Evolutionary conservation across 1,140 invertebrate species (phyloP).

Genomic region (Luehdorfia chinensis): DNA sequence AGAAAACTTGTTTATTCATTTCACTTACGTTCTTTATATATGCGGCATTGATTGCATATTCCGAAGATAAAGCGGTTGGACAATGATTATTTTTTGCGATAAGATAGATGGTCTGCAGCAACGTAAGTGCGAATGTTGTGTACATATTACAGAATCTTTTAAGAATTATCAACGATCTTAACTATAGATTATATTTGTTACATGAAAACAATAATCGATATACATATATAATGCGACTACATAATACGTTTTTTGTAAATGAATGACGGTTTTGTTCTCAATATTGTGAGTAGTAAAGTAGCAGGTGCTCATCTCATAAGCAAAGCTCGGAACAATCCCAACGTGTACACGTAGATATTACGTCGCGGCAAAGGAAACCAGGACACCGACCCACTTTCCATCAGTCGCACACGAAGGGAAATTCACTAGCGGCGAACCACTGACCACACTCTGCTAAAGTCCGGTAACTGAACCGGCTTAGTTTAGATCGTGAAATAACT

Average conservation of each 20-base stretch:
- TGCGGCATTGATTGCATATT: background rate
- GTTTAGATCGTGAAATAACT: constrained; percentile 21
- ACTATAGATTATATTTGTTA: too few species aligned
- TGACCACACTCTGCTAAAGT: constrained; percentile 11
- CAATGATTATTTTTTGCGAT: constrained; percentile 10
- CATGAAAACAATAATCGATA: too few species aligned
- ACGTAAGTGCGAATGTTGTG: background rate
- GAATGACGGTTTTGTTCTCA: too few species aligned
- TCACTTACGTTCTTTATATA: too few species aligned
- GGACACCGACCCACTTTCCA: constrained; percentile 55
- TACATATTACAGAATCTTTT: too few species aligned
- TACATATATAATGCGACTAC: too few species aligned
- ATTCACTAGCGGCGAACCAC: constrained; percentile 30
- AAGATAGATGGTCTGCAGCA: background rate
- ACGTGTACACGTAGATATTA: constrained; percentile 7
- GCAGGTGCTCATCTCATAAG: too few species aligned
- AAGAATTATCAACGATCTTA: too few species aligned
- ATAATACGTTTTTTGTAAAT: too few species aligned
- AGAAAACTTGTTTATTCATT: constrained; percentile 4
- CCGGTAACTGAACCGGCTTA: constrained; percentile 7
- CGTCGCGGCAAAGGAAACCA: constrained; percentile 34
- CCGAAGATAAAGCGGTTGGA: background rate
- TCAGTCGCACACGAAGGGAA: constrained; percentile 47
- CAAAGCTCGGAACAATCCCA: constrained; percentile 5
- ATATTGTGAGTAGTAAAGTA: too few species aligned